Evolutionary conservation across 1,140 invertebrate species (phyloP).

Genomic region (Orius laevigatus): DNA sequence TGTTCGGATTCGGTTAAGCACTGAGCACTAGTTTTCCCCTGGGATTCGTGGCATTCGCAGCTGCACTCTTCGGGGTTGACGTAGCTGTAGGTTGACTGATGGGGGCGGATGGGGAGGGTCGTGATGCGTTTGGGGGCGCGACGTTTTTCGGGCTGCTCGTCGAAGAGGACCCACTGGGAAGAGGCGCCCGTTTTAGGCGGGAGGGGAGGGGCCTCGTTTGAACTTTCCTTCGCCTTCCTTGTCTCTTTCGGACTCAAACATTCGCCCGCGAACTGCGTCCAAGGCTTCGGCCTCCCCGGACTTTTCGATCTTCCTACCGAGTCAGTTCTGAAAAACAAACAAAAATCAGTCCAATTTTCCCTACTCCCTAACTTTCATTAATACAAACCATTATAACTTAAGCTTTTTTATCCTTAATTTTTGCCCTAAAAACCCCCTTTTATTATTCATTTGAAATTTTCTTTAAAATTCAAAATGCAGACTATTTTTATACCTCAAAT

Average conservation of each 20-base stretch:
- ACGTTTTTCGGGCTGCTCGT: conserved; percentile 61
- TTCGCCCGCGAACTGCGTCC: conserved; percentile 14
- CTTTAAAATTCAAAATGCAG: no score
- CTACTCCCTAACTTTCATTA: no score
- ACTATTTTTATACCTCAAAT: no score
- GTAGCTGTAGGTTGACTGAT: conserved; percentile 40
- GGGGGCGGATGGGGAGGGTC: conserved; percentile 40
- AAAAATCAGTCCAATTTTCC: neutral
- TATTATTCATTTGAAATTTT: no score
- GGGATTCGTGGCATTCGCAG: conserved; percentile 57
- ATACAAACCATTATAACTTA: no score
- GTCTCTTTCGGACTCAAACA: conserved; percentile 11
- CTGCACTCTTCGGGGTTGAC: conserved; percentile 68
- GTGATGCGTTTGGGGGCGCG: conserved; percentile 64
- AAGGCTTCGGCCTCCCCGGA: conserved; percentile 20
- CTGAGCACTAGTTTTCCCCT: conserved; percentile 10
- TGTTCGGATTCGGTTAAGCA: conserved; percentile 4
- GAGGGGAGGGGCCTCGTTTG: conserved; percentile 29
- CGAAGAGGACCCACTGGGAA: conserved; percentile 66
- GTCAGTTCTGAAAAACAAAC: conserved; percentile 11
- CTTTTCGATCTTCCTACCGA: conserved; percentile 17
- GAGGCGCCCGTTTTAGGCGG: conserved; percentile 31
- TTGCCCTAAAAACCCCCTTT: no score
- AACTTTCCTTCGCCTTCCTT: conserved; percentile 1
- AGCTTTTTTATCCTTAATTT: no score